Conservation (phyloP, 2,797 vertebrate species). For the Odontamblyopus rebecca region DNA sequence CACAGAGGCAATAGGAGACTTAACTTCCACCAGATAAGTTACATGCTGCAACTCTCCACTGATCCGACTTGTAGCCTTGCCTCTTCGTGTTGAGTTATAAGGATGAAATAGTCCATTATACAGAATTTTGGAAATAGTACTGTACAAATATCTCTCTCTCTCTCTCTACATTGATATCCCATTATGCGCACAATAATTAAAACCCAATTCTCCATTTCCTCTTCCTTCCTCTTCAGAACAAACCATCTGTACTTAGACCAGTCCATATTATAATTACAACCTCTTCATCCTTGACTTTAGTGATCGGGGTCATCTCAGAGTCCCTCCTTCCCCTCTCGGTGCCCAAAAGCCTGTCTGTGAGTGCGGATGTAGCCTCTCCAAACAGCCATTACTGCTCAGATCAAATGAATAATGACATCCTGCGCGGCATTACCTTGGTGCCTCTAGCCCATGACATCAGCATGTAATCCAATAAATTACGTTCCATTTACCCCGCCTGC, state of each 20-base stretch:
- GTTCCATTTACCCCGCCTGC: slow-evolving; percentile 48
- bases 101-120: too few species aligned
- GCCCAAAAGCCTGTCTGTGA: slow-evolving; percentile 1
- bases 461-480: slow-evolving; percentile 56
- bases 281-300: not conserved
- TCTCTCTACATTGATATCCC: not conserved
- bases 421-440: slow-evolving; percentile 36
- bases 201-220: too few species aligned
- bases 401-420: slow-evolving; percentile 52
- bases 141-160: too few species aligned
- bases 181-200: not conserved
- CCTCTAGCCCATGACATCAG: slow-evolving; percentile 53
- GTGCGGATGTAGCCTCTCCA: slow-evolving; percentile 17
- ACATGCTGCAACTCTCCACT: too few species aligned
- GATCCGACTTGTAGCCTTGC: too few species aligned
- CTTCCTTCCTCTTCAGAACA: too few species aligned
- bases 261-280: not conserved
- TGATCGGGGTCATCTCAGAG: not conserved
- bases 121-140: too few species aligned
- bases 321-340: slow-evolving; percentile 7
- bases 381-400: slow-evolving; percentile 40
- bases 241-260: not conserved
- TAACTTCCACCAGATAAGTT: too few species aligned
- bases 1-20: too few species aligned
- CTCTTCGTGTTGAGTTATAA: too few species aligned